These are phyloP conservation scores for Tor tambroides DNA, from an alignment of 2,113 vertebrate species.

Conservation along the genomic window DNA sequence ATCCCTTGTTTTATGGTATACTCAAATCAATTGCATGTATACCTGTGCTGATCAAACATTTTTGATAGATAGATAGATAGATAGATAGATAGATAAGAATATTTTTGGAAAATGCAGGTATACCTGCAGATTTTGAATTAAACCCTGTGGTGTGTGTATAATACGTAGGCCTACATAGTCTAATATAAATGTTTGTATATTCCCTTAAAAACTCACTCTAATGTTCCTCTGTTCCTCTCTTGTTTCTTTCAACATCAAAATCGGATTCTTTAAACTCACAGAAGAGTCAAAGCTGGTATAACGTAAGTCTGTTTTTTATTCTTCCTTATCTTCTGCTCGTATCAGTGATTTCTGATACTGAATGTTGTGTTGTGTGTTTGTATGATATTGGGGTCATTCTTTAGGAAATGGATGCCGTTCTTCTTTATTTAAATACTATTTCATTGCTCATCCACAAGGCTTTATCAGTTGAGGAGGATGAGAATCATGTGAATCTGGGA, in stretches of 20 bases:
- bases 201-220: slow-evolving; percentile 18
- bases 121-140: slow-evolving; percentile 16
- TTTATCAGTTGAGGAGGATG: background rate
- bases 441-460: background rate
- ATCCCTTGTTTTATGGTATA: slow-evolving; percentile 27
- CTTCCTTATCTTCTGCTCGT: background rate
- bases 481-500: background rate
- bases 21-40: background rate
- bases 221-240: slow-evolving; percentile 24
- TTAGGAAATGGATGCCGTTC: background rate
- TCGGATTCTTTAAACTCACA: slow-evolving; percentile 17
- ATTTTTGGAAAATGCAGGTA: background rate
- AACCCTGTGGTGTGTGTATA: background rate
- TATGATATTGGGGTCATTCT: background rate
- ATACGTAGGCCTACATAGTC: background rate
- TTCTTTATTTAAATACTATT: background rate
- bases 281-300: slow-evolving; percentile 62
- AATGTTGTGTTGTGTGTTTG: background rate
- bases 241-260: background rate
- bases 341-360: background rate
- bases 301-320: slow-evolving; percentile 45
- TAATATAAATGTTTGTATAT: background rate
- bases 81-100: background rate
- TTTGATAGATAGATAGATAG: background rate
- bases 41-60: background rate